These are phyloP conservation scores for Coendou prehensilis DNA, from an alignment of 2,797 vertebrate species.

Conservation along the genomic window DNA sequence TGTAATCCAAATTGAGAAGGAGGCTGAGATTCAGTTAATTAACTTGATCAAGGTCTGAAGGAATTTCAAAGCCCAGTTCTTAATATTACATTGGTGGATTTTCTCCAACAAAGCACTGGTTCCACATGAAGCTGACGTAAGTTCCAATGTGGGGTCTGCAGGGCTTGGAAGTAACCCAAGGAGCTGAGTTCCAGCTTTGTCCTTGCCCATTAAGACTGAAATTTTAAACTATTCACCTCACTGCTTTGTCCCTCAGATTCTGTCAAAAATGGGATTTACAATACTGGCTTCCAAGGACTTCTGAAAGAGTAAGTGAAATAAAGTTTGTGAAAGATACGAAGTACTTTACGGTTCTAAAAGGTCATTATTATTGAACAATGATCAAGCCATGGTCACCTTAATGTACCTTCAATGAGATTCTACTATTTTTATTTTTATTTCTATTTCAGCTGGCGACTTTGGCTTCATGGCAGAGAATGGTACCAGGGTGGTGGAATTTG, in stretches of 20 bases:
- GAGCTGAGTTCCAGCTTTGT: not conserved
- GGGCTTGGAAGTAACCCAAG: not conserved
- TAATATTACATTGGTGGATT: not conserved
- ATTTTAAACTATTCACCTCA: not conserved
- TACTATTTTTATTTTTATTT: not conserved
- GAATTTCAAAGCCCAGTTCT: not conserved
- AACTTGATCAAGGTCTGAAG: not conserved
- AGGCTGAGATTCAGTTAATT: not conserved
- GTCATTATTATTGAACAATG: not conserved
- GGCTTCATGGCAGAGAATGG: conserved; percentile 77
- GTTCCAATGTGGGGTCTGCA: not conserved
- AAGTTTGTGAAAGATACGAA: not conserved
- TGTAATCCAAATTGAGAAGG: not conserved
- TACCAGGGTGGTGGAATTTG: conserved; percentile 76
- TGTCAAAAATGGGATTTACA: not conserved
- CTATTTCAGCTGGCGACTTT: not conserved
- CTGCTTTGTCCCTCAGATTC: not conserved
- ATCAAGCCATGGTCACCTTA: not conserved
- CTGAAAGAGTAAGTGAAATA: not conserved
- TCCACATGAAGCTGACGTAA: not conserved
- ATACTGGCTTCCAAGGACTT: not conserved
- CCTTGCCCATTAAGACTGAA: not conserved
- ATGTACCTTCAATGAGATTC: not conserved
- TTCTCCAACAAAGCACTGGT: not conserved
- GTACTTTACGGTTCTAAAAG: not conserved